Evolutionary conservation across 2,113 vertebrate genomes (phyloP), one percentile per base, ranked within the genome.

Genomic region (Melanerpes formicivorus): DNA sequence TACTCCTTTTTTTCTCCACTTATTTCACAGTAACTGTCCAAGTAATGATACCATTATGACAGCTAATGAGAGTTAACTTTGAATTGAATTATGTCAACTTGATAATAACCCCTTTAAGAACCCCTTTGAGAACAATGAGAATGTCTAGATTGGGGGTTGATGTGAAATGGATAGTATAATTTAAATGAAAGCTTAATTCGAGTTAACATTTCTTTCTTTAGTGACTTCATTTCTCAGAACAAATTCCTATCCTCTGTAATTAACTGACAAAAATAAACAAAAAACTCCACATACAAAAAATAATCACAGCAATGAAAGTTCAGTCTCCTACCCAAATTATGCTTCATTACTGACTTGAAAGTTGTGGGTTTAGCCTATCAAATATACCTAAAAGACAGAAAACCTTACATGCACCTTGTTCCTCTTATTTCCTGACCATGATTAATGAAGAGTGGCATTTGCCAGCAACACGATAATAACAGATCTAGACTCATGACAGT

Each of bases 131-230:
- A 96, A 96, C 85, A 95, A 91, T 83, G 58, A 72, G 69, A 44
- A 93, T 75, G 92, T 95, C 92, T 95, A 86, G 85, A 48, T 88
- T 86, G 65, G 48, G 62, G 32, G 48, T 93, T 96, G 95, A 94
- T 90, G 83, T 94, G 90, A 95, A 96, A 95, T 72, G 62, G 82
- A 93, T 94, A 91, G 92, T 86, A 70, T 88, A 95, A 94, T 96
- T 95, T 95, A 93, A 86, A 90, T 86, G 90, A 94, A 95, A 95
- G 83, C 80, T 94, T 90, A 88, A 93, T 93, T 91, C 92, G 80
- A 78, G 80, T 84, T 95, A 91, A 58, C 69, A 67, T 88, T 95
- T 85, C 65, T 87, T 92, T 80, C 91, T 91, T 86, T 58, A 83
- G 40, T 26, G 69, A 60, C 83, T 87, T 69, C 3, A 3, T 90